A percentile compares a stretch with the other conserved stretches of the same genome.
Evolutionary conservation across 2,888 invertebrate species (phyloP).

Genomic region (Chaetogeoica ovagalla): DNA sequence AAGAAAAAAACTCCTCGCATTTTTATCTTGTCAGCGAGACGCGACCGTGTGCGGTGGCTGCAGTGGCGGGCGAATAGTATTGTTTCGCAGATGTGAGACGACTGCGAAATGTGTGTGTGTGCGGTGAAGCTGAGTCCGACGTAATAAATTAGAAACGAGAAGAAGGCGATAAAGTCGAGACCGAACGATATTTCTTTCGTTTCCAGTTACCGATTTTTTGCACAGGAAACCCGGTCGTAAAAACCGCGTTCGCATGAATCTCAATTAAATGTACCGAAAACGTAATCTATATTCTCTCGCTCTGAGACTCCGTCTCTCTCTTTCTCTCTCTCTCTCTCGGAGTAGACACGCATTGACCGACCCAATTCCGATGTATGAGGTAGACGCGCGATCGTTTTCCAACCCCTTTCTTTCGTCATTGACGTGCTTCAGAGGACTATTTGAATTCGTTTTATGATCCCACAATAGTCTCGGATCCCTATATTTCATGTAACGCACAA

Average conservation of each 20-base stretch:
- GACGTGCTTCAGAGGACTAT: not conserved
- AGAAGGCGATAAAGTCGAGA: constrained; percentile 10
- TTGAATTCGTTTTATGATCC: not conserved
- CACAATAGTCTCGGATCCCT: not conserved
- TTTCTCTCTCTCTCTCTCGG: no score
- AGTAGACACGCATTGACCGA: not conserved
- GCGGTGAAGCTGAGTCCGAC: constrained; percentile 1
- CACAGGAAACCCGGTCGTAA: constrained; percentile 35
- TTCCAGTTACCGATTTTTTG: constrained; percentile 24
- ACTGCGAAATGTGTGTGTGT: not conserved
- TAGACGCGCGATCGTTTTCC: no score
- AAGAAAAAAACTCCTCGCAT: not conserved
- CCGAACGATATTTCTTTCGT: constrained; percentile 22
- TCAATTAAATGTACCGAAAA: constrained; percentile 41
- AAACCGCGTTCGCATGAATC: constrained; percentile 19
- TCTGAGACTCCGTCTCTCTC: no score
- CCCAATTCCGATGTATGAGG: not conserved
- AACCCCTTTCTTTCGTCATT: no score
- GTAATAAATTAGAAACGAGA: constrained; percentile 3
- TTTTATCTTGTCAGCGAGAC: constrained; percentile 28
- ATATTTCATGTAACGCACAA: not conserved
- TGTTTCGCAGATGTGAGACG: constrained; percentile 7
- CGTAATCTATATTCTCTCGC: not conserved
- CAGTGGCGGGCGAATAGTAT: constrained; percentile 16
- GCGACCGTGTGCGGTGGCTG: not conserved